Base-by-base conservation (phyloP, 2,113 vertebrate species). In the Aleadryas rufinucha region DNA sequence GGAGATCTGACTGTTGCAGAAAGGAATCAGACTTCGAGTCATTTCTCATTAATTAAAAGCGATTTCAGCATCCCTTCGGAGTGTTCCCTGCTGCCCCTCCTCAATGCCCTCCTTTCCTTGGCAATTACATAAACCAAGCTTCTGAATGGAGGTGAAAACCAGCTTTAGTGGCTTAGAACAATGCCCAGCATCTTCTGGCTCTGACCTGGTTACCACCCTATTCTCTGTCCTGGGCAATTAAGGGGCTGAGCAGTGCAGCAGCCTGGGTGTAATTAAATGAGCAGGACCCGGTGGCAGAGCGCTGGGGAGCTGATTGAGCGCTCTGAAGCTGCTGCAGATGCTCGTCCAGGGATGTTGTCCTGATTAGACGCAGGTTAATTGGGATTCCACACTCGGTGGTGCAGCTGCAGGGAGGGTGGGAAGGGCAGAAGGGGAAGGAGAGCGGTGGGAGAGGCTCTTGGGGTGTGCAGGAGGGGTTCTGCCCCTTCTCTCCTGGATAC, bases 11-110 rank as follows among this genome's bases (percentile, higher is more conserved):
- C 56, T 44, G 83, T 23, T 63, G 49, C 61, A 82, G 93, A 71
- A 85, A 59, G 78, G 49, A 94, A 72, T 75, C 28, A 20, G 61
- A 4, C 76, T 82, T 49, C 20, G 27, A 96, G 91, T 89, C 6
- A 79, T 61, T 93, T 61, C 88, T 76, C 57, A 42, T 92, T 96
- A 95, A 96, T 84, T 95, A 96, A 82, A 75, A 95, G 24, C 53
- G 13, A 50, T 87, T 87, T 60, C 89, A 47, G 4, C 49, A 2
- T 87, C 80, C 49, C 86, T 92, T 66, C 14, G 5, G 50, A 86
- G 89, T 5, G 30, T 49, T 93, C 92, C 84, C 85, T 37, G 64
- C 71, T 79, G 88, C 85, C 79, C 64, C 76, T 80, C 77, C 89
- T 56, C 33, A 91, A 59, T 66, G 91, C 69, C 80, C 80, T 95